Percentiles rank a stretch among this genome's conserved stretches.
Conservation (phyloP, 2,113 vertebrate genomes). For the Heterocephalus glaber region DNA sequence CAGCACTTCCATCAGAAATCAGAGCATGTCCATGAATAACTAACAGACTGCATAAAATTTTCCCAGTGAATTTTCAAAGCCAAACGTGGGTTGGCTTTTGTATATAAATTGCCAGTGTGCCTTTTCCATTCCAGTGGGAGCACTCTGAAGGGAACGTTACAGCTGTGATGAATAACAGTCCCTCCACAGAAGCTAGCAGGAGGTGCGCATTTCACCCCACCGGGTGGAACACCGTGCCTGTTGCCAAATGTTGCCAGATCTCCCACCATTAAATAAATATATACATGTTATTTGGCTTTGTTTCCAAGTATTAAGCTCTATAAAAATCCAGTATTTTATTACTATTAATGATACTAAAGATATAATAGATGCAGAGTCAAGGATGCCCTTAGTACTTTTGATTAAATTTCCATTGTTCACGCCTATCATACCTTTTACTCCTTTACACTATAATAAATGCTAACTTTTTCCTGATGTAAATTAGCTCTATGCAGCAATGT, state of each 20-base stretch:
- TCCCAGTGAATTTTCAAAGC: slow-evolving; percentile 63
- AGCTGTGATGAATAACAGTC: slow-evolving; percentile 69
- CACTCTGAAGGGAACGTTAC: slow-evolving; percentile 56
- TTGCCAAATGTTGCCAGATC: slow-evolving; percentile 44
- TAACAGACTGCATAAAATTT: slow-evolving; percentile 48
- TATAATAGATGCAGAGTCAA: neutral
- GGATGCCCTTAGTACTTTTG: neutral
- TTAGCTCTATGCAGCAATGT: neutral
- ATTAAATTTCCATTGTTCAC: neutral
- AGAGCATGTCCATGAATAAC: slow-evolving; percentile 66
- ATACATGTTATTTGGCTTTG: slow-evolving; percentile 39
- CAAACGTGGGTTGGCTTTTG: slow-evolving; percentile 72
- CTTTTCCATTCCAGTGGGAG: slow-evolving; percentile 63
- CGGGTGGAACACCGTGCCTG: neutral
- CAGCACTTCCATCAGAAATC: slow-evolving; percentile 51
- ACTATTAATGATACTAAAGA: slow-evolving; percentile 33
- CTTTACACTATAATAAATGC: neutral
- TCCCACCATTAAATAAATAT: slow-evolving; percentile 63
- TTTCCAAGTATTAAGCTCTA: slow-evolving; percentile 40
- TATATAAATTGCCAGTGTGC: slow-evolving; percentile 71
- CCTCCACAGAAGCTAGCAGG: slow-evolving; percentile 44
- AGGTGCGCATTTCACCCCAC: slow-evolving; percentile 19
- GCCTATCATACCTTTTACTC: neutral
- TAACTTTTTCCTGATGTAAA: neutral
- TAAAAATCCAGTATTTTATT: slow-evolving; percentile 24